Evolutionary conservation across 2,888 invertebrate species (phyloP).

Genomic region (Catocala nupta): DNA sequence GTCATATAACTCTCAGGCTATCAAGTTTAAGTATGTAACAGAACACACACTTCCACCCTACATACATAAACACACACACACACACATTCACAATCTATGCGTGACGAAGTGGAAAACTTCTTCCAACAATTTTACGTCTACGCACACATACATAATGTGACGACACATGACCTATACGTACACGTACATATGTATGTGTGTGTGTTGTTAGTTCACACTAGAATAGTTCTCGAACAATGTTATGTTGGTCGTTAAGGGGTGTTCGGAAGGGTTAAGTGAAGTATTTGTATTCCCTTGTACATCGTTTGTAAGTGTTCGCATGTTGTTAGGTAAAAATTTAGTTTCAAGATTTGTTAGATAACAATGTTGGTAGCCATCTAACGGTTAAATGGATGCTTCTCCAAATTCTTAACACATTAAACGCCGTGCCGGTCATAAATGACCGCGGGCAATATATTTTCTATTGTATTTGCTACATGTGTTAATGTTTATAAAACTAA

Average conservation of each 20-base stretch:
- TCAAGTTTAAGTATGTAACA: conserved; percentile 4
- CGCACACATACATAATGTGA: conserved; percentile 8
- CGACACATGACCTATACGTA: background rate
- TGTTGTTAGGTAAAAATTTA: too few relatives aligned
- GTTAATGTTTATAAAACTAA: too few relatives aligned
- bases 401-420: too few relatives aligned
- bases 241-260: background rate
- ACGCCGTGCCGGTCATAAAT: too few relatives aligned
- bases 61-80: conserved; percentile 1
- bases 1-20: conserved; percentile 8
- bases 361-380: too few relatives aligned
- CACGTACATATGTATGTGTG: background rate
- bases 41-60: conserved; percentile 5
- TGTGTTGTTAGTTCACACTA: conserved; percentile 21
- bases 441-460: too few relatives aligned
- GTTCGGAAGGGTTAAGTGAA: background rate
- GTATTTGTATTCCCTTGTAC: background rate
- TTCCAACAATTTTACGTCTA: conserved; percentile 21
- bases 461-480: too few relatives aligned
- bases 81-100: background rate
- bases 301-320: background rate
- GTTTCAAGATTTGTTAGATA: too few relatives aligned
- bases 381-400: too few relatives aligned
- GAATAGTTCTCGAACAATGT: conserved; percentile 1
- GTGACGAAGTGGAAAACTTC: conserved; percentile 22